Evolutionary conservation across 1,140 invertebrate genomes (phyloP).

Genomic region (Aricia agestis): DNA sequence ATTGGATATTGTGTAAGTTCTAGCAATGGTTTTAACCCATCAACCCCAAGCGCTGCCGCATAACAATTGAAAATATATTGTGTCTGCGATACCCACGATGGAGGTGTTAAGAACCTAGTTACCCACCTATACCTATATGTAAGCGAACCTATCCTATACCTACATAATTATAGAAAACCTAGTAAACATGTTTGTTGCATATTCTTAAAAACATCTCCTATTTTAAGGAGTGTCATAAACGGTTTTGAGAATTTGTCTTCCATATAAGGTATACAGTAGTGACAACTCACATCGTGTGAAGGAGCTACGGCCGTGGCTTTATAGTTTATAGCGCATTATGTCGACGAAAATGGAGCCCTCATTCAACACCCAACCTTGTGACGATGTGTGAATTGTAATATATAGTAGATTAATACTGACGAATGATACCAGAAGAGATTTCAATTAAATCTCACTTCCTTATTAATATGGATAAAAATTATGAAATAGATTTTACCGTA

Average conservation of each 20-base stretch:
- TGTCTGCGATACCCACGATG: too few relatives aligned
- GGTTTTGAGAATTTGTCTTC: not conserved
- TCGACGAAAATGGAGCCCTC: slow-evolving; percentile 13
- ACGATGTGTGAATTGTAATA: slow-evolving; percentile 1
- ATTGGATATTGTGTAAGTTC: too few relatives aligned
- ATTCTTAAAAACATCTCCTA: too few relatives aligned
- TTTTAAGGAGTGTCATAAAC: too few relatives aligned
- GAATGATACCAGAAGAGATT: slow-evolving; percentile 3
- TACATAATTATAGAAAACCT: too few relatives aligned
- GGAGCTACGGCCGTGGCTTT: slow-evolving; percentile 6
- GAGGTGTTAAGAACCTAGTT: too few relatives aligned
- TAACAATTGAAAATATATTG: too few relatives aligned
- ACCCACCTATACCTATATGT: too few relatives aligned
- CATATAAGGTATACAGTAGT: not conserved
- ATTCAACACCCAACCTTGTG: not conserved
- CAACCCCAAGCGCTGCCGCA: too few relatives aligned
- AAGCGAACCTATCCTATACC: too few relatives aligned
- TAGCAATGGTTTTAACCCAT: too few relatives aligned
- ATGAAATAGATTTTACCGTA: not conserved
- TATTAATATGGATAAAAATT: slow-evolving; percentile 2
- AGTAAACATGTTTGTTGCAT: too few relatives aligned
- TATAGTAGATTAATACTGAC: not conserved
- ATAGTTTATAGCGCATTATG: slow-evolving; percentile 18
- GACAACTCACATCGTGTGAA: slow-evolving; percentile 2
- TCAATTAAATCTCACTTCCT: not conserved